A percentile compares a stretch with the other conserved stretches of the same genome.
Conservation (phyloP, 2,888 invertebrate genomes). For the Gastracanthus pulcherrimus region DNA sequence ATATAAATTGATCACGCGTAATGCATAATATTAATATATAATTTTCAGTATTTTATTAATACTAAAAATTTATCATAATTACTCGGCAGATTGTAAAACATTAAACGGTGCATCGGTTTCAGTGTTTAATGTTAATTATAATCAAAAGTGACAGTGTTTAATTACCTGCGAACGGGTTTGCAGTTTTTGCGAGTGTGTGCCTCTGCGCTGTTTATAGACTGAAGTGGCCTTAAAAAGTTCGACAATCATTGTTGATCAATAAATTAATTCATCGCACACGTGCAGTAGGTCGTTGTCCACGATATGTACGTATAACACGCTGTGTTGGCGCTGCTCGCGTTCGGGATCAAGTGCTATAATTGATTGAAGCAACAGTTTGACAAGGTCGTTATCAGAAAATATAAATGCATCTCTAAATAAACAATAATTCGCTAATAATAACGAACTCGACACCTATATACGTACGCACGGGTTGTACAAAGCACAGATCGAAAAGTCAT, state of each 20-base stretch:
- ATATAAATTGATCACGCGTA: too few species aligned
- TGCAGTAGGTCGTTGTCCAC: too few species aligned
- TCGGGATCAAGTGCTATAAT: constrained; percentile 34
- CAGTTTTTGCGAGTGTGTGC: neutral
- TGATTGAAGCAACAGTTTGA: constrained; percentile 52
- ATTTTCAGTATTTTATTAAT: constrained; percentile 14
- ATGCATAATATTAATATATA: neutral
- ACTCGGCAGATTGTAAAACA: neutral
- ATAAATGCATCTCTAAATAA: constrained; percentile 40
- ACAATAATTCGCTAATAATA: constrained; percentile 39
- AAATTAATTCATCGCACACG: constrained; percentile 17
- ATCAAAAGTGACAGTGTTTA: constrained; percentile 40
- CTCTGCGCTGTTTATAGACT: constrained; percentile 15
- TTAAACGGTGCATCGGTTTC: neutral
- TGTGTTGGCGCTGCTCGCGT: neutral
- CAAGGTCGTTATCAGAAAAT: constrained; percentile 48
- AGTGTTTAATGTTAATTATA: constrained; percentile 10
- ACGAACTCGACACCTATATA: neutral
- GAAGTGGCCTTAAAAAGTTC: constrained; percentile 50
- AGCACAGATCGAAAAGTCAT: neutral
- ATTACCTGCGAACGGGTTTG: constrained; percentile 6
- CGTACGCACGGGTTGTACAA: neutral
- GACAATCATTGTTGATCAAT: constrained; percentile 37
- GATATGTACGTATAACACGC: too few species aligned
- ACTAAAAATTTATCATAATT: constrained; percentile 14